A percentile compares a stretch with the other conserved stretches of the same genome.
Conservation (phyloP, 2,888 invertebrate species). For the Amphipyra berbera region DNA sequence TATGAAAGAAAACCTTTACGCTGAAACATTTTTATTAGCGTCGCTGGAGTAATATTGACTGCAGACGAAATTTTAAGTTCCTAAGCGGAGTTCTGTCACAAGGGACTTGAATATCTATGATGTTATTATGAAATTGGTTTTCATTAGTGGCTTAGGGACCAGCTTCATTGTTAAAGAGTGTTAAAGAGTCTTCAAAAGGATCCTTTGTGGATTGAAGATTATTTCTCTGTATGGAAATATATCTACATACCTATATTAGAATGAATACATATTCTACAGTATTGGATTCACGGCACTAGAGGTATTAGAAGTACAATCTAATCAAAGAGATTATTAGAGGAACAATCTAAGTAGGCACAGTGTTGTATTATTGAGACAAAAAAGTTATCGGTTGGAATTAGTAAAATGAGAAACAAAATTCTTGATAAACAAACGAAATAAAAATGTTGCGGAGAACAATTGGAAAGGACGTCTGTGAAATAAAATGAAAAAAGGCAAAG, state of each 20-base stretch:
- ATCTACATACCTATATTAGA: neutral
- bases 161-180: neutral
- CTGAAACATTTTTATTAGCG: slow-evolving; percentile 40
- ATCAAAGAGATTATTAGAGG: too few relatives aligned
- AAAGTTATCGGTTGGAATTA: slow-evolving; percentile 19
- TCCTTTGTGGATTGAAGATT: neutral
- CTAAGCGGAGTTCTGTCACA: slow-evolving; percentile 11
- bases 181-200: neutral
- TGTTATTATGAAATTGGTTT: neutral
- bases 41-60: slow-evolving; percentile 33
- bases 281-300: neutral
- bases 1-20: slow-evolving; percentile 49
- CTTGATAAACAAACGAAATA: slow-evolving; percentile 44
- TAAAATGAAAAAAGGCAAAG: slow-evolving; percentile 54
- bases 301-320: too few relatives aligned
- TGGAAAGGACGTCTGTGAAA: slow-evolving; percentile 37
- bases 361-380: slow-evolving; percentile 13
- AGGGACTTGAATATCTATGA: neutral
- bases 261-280: neutral
- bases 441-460: slow-evolving; percentile 47
- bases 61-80: slow-evolving; percentile 55
- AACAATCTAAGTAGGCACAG: neutral
- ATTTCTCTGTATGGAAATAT: neutral
- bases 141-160: neutral
- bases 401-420: slow-evolving; percentile 43